Conservation (phyloP, 2,113 vertebrate species). For the Felis chaus region DNA sequence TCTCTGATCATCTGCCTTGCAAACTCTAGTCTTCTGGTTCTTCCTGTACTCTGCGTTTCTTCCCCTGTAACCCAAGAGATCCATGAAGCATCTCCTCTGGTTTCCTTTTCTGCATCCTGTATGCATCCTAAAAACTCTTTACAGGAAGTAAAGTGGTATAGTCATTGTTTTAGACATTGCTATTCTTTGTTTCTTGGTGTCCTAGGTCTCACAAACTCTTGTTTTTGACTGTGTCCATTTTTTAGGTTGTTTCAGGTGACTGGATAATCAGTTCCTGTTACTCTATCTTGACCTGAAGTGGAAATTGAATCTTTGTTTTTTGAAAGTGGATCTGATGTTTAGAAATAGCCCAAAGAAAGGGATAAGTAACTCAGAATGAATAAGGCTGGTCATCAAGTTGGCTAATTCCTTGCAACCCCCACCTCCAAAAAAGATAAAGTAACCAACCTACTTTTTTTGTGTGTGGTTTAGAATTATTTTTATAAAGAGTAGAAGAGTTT, state of each 20-base stretch:
- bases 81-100: neutral
- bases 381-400: neutral
- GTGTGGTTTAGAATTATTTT: constrained; percentile 29
- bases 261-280: neutral
- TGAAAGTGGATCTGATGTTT: neutral
- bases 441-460: neutral
- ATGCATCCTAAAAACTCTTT: neutral
- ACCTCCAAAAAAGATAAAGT: neutral
- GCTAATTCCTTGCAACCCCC: neutral
- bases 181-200: constrained; percentile 9
- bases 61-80: neutral
- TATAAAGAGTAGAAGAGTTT: neutral
- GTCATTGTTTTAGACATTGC: neutral
- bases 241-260: neutral
- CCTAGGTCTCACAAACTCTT: neutral
- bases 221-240: neutral
- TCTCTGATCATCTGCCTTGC: neutral
- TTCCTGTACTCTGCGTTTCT: neutral
- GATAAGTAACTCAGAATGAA: neutral
- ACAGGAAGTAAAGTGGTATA: neutral
- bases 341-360: neutral
- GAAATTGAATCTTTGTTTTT: constrained; percentile 1
- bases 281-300: neutral
- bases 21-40: neutral
- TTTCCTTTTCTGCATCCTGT: neutral